Conservation (phyloP, 2,113 vertebrate species). For the Syngnathus typhle region DNA sequence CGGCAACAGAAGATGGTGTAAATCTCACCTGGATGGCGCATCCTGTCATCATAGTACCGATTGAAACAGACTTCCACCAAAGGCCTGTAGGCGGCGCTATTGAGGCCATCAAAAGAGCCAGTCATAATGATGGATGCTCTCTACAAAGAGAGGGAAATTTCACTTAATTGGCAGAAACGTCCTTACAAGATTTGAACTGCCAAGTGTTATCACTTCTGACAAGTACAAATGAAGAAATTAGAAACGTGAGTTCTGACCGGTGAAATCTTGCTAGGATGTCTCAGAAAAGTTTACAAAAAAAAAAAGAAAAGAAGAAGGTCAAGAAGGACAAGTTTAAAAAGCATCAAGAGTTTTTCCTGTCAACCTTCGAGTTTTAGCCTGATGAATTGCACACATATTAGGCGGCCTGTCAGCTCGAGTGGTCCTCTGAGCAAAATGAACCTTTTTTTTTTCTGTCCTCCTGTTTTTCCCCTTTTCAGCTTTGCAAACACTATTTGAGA, state of each 20-base stretch:
- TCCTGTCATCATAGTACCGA: neutral
- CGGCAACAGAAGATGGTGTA: neutral
- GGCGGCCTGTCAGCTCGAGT: slow-evolving; percentile 63
- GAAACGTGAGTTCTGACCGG: neutral
- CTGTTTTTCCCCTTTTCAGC: slow-evolving; percentile 70
- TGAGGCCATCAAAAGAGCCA: neutral
- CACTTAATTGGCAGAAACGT: neutral
- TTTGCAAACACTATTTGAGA: slow-evolving; percentile 77
- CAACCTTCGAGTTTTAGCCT: slow-evolving; percentile 29
- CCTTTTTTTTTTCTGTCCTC: slow-evolving; percentile 44
- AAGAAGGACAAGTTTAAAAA: neutral
- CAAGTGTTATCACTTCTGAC: neutral
- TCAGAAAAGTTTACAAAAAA: neutral
- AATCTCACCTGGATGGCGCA: neutral
- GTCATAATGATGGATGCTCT: neutral
- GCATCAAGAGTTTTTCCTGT: neutral
- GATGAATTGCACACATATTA: slow-evolving; percentile 59
- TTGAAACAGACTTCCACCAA: neutral
- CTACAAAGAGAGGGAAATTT: neutral
- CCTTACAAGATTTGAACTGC: neutral
- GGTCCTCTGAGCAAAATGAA: slow-evolving; percentile 55
- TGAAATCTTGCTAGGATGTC: neutral
- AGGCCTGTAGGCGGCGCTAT: neutral
- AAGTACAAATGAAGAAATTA: neutral
- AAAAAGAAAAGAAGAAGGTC: neutral